A percentile compares a stretch with the other conserved stretches of the same genome.
Evolutionary conservation across 2,797 vertebrate species (phyloP).

Genomic region (Atherinosoma microstoma): DNA sequence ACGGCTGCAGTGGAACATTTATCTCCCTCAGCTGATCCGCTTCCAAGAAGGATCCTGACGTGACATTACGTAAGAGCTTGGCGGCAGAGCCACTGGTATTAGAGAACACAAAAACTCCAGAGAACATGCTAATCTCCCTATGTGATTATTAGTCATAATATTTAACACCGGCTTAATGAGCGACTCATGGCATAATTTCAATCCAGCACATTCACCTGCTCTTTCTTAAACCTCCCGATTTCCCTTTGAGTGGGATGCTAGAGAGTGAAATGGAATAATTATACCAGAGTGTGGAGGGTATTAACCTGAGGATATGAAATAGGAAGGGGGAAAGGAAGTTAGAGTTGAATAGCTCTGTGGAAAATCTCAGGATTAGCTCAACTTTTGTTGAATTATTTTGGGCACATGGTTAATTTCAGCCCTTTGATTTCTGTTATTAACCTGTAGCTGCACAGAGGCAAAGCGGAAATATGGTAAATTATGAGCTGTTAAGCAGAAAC

Average conservation of each 20-base stretch:
- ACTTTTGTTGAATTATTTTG: slow-evolving; percentile 30
- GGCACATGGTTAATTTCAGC: slow-evolving; percentile 44
- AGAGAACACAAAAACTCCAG: slow-evolving; percentile 67
- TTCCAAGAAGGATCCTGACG: slow-evolving; percentile 78
- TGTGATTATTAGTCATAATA: slow-evolving; percentile 83
- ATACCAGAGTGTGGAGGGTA: slow-evolving; percentile 46
- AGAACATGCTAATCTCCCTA: slow-evolving; percentile 77
- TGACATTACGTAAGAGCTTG: slow-evolving; percentile 75
- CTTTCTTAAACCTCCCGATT: slow-evolving; percentile 46
- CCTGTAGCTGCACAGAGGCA: slow-evolving; percentile 31
- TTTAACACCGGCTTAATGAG: slow-evolving; percentile 78
- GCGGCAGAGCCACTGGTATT: slow-evolving; percentile 67
- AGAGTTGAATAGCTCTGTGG: slow-evolving; percentile 40
- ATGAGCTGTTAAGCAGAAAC: slow-evolving; percentile 59
- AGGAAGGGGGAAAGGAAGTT: slow-evolving; percentile 22
- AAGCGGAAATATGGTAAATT: slow-evolving; percentile 54
- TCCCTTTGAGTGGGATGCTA: slow-evolving; percentile 52
- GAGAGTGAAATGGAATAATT: slow-evolving; percentile 59
- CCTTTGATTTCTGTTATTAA: slow-evolving; percentile 39
- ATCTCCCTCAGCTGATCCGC: slow-evolving; percentile 71
- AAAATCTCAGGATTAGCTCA: slow-evolving; percentile 59
- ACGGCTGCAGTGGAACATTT: slow-evolving; percentile 50
- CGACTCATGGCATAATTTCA: slow-evolving; percentile 60
- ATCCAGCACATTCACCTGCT: slow-evolving; percentile 71
- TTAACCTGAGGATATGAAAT: slow-evolving; percentile 59